phyloP scores from a whole-genome alignment of 2,113 vertebrate genomes.

The Serinus canaria region DNA sequence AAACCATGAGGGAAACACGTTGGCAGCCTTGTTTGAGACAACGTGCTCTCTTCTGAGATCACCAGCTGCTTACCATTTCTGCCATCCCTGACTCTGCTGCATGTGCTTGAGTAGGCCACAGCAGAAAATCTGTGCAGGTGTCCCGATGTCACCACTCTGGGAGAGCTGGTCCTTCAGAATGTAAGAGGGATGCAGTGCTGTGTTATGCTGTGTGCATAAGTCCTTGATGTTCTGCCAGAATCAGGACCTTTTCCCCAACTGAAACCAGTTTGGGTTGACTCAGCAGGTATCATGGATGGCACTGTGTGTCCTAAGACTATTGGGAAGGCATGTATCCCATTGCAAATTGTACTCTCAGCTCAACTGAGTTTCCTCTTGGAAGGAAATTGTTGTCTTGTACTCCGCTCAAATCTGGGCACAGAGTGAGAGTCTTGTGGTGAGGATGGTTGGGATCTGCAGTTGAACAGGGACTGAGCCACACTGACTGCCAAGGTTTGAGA shows the following conservation, averaged over 20 bases:
- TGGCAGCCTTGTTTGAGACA: background rate
- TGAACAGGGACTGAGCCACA: background rate
- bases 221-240: background rate
- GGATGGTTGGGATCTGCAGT: background rate
- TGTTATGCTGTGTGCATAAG: background rate
- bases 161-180: background rate
- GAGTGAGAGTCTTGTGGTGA: background rate
- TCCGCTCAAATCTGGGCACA: background rate
- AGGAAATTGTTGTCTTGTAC: background rate
- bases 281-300: background rate
- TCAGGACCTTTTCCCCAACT: background rate
- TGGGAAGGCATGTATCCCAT: background rate
- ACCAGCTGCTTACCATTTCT: background rate
- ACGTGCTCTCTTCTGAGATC: fast-evolving
- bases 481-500: background rate
- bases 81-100: background rate
- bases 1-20: background rate
- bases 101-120: background rate
- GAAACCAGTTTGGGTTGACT: background rate
- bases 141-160: background rate
- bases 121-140: background rate
- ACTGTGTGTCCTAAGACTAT: background rate
- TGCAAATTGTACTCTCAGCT: background rate
- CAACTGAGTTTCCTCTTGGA: background rate
- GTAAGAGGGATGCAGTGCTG: no score